These are phyloP conservation scores for Corvus cornix DNA, from an alignment of 2,113 vertebrate genomes.

Conservation along the genomic window DNA sequence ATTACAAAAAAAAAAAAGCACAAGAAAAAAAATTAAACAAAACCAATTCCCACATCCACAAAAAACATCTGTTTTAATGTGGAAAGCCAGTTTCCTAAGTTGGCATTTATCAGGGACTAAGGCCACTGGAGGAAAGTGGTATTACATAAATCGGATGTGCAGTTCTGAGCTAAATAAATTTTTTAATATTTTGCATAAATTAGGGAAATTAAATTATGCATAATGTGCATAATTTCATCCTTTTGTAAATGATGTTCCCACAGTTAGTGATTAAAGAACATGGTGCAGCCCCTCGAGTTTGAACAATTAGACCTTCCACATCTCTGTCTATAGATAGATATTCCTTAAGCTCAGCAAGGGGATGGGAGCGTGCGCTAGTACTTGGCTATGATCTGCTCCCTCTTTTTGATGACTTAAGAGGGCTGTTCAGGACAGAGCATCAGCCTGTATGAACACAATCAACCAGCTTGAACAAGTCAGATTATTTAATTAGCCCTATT, in stretches of 20 bases:
- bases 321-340: background rate
- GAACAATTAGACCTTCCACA: background rate
- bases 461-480: conserved; percentile 10
- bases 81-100: background rate
- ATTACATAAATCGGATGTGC: background rate
- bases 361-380: rapidly evolving
- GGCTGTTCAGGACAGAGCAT: conserved; percentile 44
- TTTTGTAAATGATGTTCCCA: background rate
- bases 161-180: background rate
- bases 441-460: conserved; percentile 1
- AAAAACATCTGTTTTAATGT: background rate
- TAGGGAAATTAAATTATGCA: background rate
- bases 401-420: conserved; percentile 35
- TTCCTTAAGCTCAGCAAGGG: background rate
- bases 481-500: conserved; percentile 52
- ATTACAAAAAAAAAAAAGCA: background rate
- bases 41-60: background rate
- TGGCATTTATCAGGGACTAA: background rate
- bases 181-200: background rate
- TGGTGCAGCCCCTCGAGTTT: background rate
- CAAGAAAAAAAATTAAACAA: background rate
- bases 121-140: background rate
- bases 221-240: background rate
- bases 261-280: background rate
- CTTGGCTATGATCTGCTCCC: background rate